phyloP scores from a whole-genome alignment of 2,888 invertebrate species.

The Cosmia trapezina region DNA sequence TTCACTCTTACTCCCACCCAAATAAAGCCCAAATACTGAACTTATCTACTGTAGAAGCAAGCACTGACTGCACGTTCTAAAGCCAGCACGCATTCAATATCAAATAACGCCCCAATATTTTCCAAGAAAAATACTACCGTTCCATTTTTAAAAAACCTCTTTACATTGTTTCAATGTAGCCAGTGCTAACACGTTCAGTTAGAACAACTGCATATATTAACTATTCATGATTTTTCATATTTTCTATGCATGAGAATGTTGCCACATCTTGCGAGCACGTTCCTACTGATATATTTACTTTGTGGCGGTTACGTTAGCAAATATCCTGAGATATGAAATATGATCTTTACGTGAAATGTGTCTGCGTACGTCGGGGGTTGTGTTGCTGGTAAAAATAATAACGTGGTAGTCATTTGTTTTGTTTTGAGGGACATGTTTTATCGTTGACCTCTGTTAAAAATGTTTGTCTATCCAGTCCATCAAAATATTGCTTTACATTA shows the following conservation, averaged over 20 bases:
- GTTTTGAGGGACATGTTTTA: slow-evolving; percentile 13
- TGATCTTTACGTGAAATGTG: slow-evolving; percentile 57
- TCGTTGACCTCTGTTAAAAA: neutral
- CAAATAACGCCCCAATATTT: slow-evolving; percentile 18
- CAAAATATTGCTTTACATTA: neutral
- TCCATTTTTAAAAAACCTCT: slow-evolving; percentile 12
- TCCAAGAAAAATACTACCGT: slow-evolving; percentile 28
- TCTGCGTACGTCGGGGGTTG: slow-evolving; percentile 27
- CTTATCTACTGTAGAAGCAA: neutral
- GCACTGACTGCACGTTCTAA: neutral
- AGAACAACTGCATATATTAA: slow-evolving; percentile 59
- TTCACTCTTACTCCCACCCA: too few species aligned
- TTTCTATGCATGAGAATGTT: slow-evolving; percentile 64
- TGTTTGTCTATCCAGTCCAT: neutral
- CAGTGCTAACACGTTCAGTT: slow-evolving; percentile 43
- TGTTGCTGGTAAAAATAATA: slow-evolving; percentile 46
- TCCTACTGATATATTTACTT: slow-evolving; percentile 61
- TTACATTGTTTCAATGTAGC: slow-evolving; percentile 45
- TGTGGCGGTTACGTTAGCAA: slow-evolving; percentile 41
- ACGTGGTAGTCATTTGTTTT: slow-evolving; percentile 14
- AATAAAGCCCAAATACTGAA: neutral
- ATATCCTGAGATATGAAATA: slow-evolving; percentile 56
- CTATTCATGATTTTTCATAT: slow-evolving; percentile 65
- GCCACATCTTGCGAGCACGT: slow-evolving; percentile 47
- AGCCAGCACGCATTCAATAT: neutral